phyloP scores from a whole-genome alignment of 2,113 vertebrate species.

The Castor canadensis region DNA sequence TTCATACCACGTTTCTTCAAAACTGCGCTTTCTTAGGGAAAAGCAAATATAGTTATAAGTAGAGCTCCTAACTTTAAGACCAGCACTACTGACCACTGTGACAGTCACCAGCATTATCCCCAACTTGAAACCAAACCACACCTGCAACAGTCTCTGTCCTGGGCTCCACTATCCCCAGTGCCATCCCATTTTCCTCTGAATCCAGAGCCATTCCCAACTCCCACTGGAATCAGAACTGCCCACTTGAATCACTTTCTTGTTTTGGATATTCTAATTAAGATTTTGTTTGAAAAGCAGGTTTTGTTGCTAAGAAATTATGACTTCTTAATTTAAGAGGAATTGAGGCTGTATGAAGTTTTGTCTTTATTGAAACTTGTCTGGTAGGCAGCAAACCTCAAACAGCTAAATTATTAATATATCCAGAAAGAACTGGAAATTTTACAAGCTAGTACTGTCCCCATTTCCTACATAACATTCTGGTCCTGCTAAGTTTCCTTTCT shows the following conservation, averaged over 20 bases:
- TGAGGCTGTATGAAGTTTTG: neutral
- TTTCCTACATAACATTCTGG: neutral
- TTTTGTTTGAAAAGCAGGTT: neutral
- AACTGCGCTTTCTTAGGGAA: neutral
- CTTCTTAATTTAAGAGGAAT: neutral
- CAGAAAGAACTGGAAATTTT: neutral
- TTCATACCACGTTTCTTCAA: neutral
- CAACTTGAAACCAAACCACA: neutral
- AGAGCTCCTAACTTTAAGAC: neutral
- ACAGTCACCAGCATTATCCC: neutral
- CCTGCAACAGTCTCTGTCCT: fast-evolving
- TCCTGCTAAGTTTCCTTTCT: neutral
- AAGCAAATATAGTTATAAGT: neutral
- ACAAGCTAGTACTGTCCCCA: neutral
- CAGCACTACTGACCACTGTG: fast-evolving
- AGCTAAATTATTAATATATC: neutral
- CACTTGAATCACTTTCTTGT: neutral
- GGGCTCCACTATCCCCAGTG: neutral
- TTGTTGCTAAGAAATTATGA: neutral
- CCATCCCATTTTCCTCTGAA: neutral
- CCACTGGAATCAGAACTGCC: neutral
- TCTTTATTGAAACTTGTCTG: neutral
- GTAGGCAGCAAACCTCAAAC: neutral
- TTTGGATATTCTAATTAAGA: neutral
- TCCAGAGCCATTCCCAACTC: neutral